Evolutionary conservation across 2,797 vertebrate species (phyloP), one percentile per base, ranked within the genome.

Genomic region (Centroberyx gerrardi): DNA sequence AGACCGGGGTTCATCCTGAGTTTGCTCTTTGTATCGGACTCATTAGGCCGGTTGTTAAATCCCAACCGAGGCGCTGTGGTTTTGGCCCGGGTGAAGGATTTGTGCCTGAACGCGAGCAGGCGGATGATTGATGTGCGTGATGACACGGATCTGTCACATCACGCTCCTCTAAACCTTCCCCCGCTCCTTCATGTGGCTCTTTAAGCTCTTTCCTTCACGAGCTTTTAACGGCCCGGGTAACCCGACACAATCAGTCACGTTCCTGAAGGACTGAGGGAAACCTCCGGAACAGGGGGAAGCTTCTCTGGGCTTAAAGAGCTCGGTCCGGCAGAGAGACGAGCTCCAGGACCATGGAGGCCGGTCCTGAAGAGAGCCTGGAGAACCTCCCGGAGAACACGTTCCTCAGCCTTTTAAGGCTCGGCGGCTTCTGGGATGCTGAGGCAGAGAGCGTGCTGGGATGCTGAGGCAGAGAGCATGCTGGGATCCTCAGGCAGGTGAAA

Each of bases 301-400:
- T 17, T 55, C 40, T 55, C 40, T 51, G 18, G 9, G 60, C 28
- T 10, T 63, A 53, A 56, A 63, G 52, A 56, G 13, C n/a, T 36
- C 48, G 48, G 56, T 72, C 22, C 51, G 29, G 69, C 28, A 46
- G 31, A 56, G 46, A 54, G 55, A 72, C 17, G 10, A 63, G 42
- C 5, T 46, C 38, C 51, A 72, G 12, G 28, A 54, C 59, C 59
- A 8, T 12, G 22, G 59, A 54, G 49, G 52, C 17, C 18, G 48
- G 12, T 54, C 52, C 9, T 54, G 12, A 54, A 54, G 27, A 15
- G 42, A 28, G 22, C 4, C 22, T 22, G 22, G 22, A 22, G 22
- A 22, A 7, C 14, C 3, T 56, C 31, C 8, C 14, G 52, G 52
- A 54, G 28, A 56, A 33, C 27, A 49, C 48, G 6, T 49, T 12